Evolutionary conservation across 2,888 invertebrate species (phyloP).

Genomic region (Tipula confusa): DNA sequence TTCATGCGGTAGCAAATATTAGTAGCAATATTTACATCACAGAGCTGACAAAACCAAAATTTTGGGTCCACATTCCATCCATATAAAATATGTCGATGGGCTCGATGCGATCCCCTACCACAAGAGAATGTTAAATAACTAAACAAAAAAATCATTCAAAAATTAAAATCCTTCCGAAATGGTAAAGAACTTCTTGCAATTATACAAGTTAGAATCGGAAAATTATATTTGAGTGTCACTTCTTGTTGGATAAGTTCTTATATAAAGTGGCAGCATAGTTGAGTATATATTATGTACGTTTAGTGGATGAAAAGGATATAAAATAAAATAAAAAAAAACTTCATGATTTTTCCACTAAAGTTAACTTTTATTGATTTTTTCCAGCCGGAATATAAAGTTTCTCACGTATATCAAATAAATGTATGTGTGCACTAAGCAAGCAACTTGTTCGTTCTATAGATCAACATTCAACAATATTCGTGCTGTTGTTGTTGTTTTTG

Average conservation of each 20-base stretch:
- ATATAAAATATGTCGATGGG: too few relatives aligned
- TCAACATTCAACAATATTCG: neutral
- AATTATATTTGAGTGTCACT: conserved; percentile 3
- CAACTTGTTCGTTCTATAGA: neutral
- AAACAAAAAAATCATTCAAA: too few relatives aligned
- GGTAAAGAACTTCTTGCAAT: neutral
- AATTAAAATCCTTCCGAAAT: too few relatives aligned
- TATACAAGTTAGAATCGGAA: neutral
- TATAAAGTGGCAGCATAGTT: too few relatives aligned
- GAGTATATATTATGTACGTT: neutral
- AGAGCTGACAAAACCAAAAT: too few relatives aligned
- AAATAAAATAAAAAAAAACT: neutral
- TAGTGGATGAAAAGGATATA: neutral
- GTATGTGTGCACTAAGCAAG: neutral
- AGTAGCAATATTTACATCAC: too few relatives aligned
- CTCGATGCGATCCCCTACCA: too few relatives aligned
- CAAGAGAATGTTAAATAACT: too few relatives aligned
- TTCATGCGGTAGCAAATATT: too few relatives aligned
- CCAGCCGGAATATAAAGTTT: neutral
- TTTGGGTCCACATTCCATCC: too few relatives aligned
- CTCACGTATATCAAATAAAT: neutral
- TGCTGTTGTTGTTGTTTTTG: too few relatives aligned
- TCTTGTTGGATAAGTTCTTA: neutral
- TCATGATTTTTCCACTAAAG: conserved; percentile 12
- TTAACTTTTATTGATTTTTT: neutral